Evolutionary conservation across 2,888 invertebrate genomes (phyloP).

Genomic region (Balanococcus diminutus): DNA sequence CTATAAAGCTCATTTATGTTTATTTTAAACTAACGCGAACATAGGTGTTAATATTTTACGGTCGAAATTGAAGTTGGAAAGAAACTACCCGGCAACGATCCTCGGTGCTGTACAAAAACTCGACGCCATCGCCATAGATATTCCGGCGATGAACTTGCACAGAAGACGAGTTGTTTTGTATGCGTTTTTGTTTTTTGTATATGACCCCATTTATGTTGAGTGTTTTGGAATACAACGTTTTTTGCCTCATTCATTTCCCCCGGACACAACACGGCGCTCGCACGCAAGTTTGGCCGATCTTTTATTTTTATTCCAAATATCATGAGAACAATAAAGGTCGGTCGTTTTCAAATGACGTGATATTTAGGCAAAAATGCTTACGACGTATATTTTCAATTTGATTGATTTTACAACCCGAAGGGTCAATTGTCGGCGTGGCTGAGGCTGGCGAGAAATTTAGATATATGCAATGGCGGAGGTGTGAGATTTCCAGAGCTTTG

Average conservation of each 20-base stretch:
- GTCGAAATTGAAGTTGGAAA: not conserved
- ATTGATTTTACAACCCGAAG: not conserved
- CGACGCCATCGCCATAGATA: too few species aligned
- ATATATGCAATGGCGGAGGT: not conserved
- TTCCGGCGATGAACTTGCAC: not conserved
- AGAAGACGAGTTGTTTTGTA: not conserved
- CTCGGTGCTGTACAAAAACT: too few species aligned
- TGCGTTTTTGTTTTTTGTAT: not conserved
- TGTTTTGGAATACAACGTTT: not conserved
- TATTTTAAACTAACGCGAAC: not conserved
- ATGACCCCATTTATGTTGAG: not conserved
- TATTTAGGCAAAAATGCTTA: not conserved
- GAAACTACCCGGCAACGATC: not conserved
- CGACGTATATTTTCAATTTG: not conserved
- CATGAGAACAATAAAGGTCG: not conserved
- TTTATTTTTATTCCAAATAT: not conserved
- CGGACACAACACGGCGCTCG: not conserved
- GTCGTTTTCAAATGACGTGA: not conserved
- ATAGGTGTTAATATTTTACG: not conserved
- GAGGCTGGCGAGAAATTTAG: not conserved
- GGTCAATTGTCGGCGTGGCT: not conserved
- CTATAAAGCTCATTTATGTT: slow-evolving; percentile 7
- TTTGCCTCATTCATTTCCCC: not conserved
- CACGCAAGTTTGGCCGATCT: not conserved
- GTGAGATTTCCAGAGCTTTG: not conserved